These are phyloP conservation scores for Hylaeus volcanicus DNA, from an alignment of 1,140 invertebrate genomes.

Conservation along the genomic window DNA sequence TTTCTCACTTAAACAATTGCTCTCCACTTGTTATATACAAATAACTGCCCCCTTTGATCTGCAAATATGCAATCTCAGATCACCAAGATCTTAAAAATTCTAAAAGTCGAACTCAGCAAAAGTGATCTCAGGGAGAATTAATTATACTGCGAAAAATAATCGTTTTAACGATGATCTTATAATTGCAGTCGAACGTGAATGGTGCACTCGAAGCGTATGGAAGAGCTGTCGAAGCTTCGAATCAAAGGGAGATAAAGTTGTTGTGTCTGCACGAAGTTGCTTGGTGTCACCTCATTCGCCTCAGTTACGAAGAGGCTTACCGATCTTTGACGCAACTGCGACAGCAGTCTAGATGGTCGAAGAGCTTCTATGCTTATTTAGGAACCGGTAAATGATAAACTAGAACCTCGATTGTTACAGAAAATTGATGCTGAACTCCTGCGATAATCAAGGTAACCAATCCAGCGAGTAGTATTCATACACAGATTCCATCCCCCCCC, in stretches of 20 bases:
- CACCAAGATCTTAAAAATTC: background rate
- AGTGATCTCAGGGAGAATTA: no score
- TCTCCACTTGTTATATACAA: background rate
- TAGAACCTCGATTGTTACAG: no score
- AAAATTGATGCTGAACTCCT: no score
- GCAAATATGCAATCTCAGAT: no score
- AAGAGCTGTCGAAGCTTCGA: conserved; percentile 83
- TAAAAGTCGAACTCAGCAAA: background rate
- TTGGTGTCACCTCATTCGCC: conserved; percentile 86
- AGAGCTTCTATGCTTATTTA: conserved; percentile 87
- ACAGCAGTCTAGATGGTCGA: conserved; percentile 85
- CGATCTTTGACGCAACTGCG: conserved; percentile 83
- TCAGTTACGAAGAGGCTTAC: conserved; percentile 83
- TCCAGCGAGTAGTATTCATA: no score
- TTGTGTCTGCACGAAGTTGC: conserved; percentile 87
- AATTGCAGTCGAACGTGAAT: conserved; percentile 82
- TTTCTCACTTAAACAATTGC: background rate
- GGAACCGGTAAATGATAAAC: conserved; percentile 79
- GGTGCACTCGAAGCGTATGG: conserved; percentile 83
- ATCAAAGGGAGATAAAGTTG: conserved; percentile 85
- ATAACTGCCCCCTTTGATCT: no score
- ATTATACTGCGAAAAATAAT: no score
- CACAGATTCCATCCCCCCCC: no score
- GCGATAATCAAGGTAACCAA: no score
- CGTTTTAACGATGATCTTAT: background rate